Conservation (phyloP, 2,888 invertebrate genomes). For the Danaus chrysippus region DNA sequence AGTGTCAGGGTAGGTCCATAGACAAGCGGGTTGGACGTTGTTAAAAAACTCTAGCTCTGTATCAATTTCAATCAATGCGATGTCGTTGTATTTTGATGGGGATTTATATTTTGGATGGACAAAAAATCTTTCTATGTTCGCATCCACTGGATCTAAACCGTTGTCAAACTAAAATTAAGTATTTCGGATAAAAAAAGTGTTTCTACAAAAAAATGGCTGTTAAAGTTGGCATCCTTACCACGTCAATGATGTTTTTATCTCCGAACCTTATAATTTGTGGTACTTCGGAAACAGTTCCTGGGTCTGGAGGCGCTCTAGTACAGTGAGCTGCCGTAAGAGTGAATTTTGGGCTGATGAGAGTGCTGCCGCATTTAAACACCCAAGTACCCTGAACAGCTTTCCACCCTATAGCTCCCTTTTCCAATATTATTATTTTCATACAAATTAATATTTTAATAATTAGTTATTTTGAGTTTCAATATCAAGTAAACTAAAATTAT, state of each 20-base stretch:
- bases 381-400: conserved; percentile 34
- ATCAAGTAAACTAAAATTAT: too few relatives aligned
- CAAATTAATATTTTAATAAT: too few relatives aligned
- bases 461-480: too few relatives aligned
- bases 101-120: conserved; percentile 36
- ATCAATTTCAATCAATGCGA: conserved; percentile 39
- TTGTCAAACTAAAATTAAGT: not conserved
- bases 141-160: conserved; percentile 27
- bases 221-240: conserved; percentile 6
- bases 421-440: not conserved
- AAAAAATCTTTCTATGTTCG: conserved; percentile 34
- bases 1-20: conserved; percentile 33
- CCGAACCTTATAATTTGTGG: conserved; percentile 49
- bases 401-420: conserved; percentile 48
- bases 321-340: conserved; percentile 84
- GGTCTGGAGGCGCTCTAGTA: conserved; percentile 33
- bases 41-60: conserved; percentile 26
- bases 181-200: not conserved
- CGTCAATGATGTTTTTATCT: conserved; percentile 33
- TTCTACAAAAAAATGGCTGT: not conserved
- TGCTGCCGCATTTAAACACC: conserved; percentile 78
- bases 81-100: conserved; percentile 41
- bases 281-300: conserved; percentile 30
- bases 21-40: conserved; percentile 38
- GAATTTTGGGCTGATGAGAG: conserved; percentile 78